phyloP scores from a whole-genome alignment of 2,113 vertebrate genomes.

The Hippocampus comes region DNA sequence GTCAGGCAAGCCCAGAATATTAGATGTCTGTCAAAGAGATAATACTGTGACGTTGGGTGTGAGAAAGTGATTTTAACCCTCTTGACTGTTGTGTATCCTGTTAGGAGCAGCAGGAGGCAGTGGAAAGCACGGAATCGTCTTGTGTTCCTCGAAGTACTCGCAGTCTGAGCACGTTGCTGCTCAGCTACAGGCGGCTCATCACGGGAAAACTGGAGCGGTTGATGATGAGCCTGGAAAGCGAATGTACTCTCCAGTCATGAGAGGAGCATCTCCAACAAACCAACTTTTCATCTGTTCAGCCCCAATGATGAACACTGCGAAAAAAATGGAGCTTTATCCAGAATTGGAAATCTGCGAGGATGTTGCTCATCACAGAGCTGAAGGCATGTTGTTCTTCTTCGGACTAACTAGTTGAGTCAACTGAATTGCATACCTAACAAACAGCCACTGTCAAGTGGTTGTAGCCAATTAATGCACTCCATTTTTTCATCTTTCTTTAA shows the following conservation, averaged over 20 bases:
- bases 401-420: neutral
- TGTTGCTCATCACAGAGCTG: neutral
- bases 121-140: slow-evolving; percentile 33
- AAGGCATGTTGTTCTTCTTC: neutral
- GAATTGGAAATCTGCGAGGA: neutral
- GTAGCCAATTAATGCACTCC: neutral
- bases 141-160: slow-evolving; percentile 54
- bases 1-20: no score
- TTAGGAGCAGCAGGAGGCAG: slow-evolving; percentile 55
- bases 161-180: slow-evolving; percentile 47
- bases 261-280: neutral
- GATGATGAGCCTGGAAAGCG: slow-evolving; percentile 49
- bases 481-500: neutral
- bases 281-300: neutral
- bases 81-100: slow-evolving; percentile 28
- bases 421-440: neutral
- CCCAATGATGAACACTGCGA: neutral
- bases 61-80: no score
- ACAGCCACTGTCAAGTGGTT: neutral
- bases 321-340: neutral
- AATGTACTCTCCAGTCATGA: slow-evolving; percentile 32
- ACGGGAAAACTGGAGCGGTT: slow-evolving; percentile 65
- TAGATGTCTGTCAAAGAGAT: no score
- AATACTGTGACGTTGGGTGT: no score
- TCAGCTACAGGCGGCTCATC: slow-evolving; percentile 55